Percentiles rank a stretch among this genome's conserved stretches.
These are phyloP conservation scores for Manduca sexta DNA, from an alignment of 1,140 invertebrate genomes.

Conservation along the genomic window DNA sequence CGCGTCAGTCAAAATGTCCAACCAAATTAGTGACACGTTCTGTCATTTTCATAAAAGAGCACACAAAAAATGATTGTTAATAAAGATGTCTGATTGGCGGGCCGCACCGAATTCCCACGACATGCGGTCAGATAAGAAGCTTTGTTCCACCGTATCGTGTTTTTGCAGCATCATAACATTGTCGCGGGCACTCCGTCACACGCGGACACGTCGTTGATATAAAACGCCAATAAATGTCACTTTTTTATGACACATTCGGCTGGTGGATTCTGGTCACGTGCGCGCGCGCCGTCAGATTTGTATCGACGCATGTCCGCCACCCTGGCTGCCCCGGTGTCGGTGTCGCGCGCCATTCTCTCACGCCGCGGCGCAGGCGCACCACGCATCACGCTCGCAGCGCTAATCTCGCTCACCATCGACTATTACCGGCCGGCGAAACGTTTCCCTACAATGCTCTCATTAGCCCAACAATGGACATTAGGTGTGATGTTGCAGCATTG, in stretches of 20 bases:
- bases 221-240: constrained; percentile 70
- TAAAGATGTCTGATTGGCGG: constrained; percentile 29
- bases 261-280: constrained; percentile 60
- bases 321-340: constrained; percentile 32
- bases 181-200: constrained; percentile 45
- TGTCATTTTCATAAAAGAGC: background rate
- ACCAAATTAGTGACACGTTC: background rate
- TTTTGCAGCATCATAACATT: constrained; percentile 62
- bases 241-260: constrained; percentile 61
- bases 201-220: constrained; percentile 62
- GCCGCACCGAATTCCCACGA: constrained; percentile 40
- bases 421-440: constrained; percentile 44
- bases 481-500: constrained; percentile 34
- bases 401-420: constrained; percentile 51
- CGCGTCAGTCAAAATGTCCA: constrained; percentile 5
- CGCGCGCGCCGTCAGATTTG: constrained; percentile 44
- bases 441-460: constrained; percentile 63
- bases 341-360: constrained; percentile 43
- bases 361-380: constrained; percentile 29
- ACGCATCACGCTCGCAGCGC: constrained; percentile 28
- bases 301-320: constrained; percentile 56
- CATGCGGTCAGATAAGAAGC: constrained; percentile 39
- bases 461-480: constrained; percentile 59
- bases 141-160: constrained; percentile 34
- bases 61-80: constrained; percentile 10